Base-by-base conservation (phyloP, 2,113 vertebrate species). In the Opisthocomus hoazin region DNA sequence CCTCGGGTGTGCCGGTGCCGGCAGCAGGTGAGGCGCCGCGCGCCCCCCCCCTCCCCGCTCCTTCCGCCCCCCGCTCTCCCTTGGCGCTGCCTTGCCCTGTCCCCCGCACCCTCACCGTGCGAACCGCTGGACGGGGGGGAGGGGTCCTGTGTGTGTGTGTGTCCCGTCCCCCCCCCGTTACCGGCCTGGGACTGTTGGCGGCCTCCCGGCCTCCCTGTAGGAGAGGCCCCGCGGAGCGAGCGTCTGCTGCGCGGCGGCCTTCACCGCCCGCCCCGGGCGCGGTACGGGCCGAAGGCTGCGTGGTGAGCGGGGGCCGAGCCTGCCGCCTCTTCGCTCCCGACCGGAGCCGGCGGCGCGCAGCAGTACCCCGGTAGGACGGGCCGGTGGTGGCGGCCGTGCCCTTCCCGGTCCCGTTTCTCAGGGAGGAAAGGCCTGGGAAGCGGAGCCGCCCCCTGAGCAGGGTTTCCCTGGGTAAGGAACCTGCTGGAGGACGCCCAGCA, bases 401-500 rank as follows among this genome's bases (percentile, higher is more conserved):
- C 39, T 37, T n/a, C 57, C 37, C 4, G 3, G 20, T 14, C 20
- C 18, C 6, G 2, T 61, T 46, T 10, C 16, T 17, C 16, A 0
- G 32, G 11, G 36, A 53, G 12, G 3, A 12, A 56, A 57, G 39
- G 45, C 9, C 34, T 21, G 78, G 37, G 12, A 32, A 36, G 51
- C 27, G 18, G 18, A 74, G 41, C 24, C 17, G 29, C 10, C 24
- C 29, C n/a, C 4, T 4, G 12, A 14, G 57, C 5, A 48, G n/a
- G 24, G 51, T 23, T 73, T n/a, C 9, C 29, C 17, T 4, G 32
- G 24, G 3, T 22, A 12, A 46, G 29, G 53, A 79, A 6, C 22
- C 5, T 41, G 6, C 57, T 11, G 32, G 12, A 2, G 23, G n/a
- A 3, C 2, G 7, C 43, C 23, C 29, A 0, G 0, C 3, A 6